Conservation (phyloP, 1,140 invertebrate genomes). For the Tetramorium simillimum region DNA sequence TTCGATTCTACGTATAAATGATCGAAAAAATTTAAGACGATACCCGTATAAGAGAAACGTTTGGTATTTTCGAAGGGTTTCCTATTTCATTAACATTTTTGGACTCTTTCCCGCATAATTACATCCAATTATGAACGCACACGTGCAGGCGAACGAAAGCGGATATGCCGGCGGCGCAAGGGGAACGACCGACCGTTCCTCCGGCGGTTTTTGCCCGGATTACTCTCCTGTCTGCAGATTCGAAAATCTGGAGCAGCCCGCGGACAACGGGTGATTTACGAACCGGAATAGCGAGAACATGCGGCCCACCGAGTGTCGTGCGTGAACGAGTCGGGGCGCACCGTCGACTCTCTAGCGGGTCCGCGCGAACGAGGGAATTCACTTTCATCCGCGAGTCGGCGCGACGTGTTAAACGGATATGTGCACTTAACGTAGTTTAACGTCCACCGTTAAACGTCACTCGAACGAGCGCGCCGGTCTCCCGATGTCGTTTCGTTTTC, state of each 20-base stretch:
- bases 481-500: background rate
- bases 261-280: constrained; percentile 53
- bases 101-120: background rate
- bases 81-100: background rate
- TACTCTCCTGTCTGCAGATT: background rate
- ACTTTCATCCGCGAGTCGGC: constrained; percentile 62
- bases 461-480: background rate
- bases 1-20: background rate
- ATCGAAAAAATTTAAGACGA: background rate
- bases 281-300: constrained; percentile 48
- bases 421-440: constrained; percentile 53
- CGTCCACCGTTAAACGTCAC: constrained; percentile 38
- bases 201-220: background rate
- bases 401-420: constrained; percentile 40
- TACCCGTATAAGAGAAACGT: too few relatives aligned
- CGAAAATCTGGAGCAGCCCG: constrained; percentile 65
- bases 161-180: background rate
- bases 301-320: constrained; percentile 8
- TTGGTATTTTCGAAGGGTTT: background rate
- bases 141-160: background rate
- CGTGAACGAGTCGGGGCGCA: background rate
- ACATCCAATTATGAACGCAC: background rate
- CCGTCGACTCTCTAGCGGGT: constrained; percentile 29
- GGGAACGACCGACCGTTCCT: background rate
- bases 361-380: constrained; percentile 54